Evolutionary conservation across 2,797 vertebrate genomes (phyloP), one percentile per base, ranked within the genome.

Genomic region (Pangasius krempfi): DNA sequence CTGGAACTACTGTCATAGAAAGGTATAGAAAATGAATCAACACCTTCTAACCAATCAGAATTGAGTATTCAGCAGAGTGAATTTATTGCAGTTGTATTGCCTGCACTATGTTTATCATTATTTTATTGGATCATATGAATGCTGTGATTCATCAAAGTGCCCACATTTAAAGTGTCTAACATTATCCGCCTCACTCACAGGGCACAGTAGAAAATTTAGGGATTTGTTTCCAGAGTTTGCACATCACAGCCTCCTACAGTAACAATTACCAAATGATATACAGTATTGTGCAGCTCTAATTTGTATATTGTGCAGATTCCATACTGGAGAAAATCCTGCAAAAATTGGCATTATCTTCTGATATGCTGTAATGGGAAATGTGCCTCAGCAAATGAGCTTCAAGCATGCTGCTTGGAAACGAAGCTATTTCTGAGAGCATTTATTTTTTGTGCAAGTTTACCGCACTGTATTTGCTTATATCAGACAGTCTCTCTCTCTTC

Each of bases 371-470:
- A 81, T 12, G 56, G n/a, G n/a, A 33, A 79, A 56, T 56, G 76
- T 79, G n/a, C n/a, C 16, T 79, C 16, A 5, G 54, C 22, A 0
- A 82, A 27, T 62, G 5, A 25, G 33, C 60, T 47, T 47, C 14
- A 1, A 33, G 27, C 56, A 27, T 44, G 30, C 83, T 70, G 20
- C 73, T 68, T 70, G 47, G 47, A 85, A 18, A 47, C 30, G 9
- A 18, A 78, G 83, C 62, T 72, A 85, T 88, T 76, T 82, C 54
- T n/a, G 22, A 82, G 56, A 62, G 16, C 22, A 62, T 82, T 82
- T 80, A 85, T 88, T 88, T 40, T 88, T 80, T 72, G 62, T 62
- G 44, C 88, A 37, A 33, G 56, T 86, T 79, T 70, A 50, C 83
- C 25, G 22, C 88, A 88, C 52, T 80, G 75, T 80, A 80, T 88